phyloP scores from a whole-genome alignment of 2,888 invertebrate genomes.

The Nephrotoma appendiculata region DNA sequence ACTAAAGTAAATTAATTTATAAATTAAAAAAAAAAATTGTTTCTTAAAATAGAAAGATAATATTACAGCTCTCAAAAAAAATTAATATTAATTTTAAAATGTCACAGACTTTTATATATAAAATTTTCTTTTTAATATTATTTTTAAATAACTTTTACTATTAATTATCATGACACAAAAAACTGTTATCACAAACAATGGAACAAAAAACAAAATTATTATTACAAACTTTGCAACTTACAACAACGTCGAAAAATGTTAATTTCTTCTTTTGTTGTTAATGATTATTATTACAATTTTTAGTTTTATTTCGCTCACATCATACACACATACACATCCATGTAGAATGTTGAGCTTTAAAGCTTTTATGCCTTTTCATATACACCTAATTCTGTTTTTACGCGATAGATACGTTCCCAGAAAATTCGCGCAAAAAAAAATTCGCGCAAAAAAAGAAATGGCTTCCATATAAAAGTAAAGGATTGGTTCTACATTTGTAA shows the following conservation, averaged over 20 bases:
- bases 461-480: too few relatives aligned
- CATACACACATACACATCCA: background rate
- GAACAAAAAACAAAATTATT: background rate
- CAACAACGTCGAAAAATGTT: background rate
- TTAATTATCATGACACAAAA: background rate
- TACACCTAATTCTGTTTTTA: too few relatives aligned
- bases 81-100: background rate
- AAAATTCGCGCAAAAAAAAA: too few relatives aligned
- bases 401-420: too few relatives aligned
- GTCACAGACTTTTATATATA: background rate
- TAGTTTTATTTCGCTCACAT: background rate
- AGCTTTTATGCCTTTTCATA: background rate
- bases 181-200: background rate
- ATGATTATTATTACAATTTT: background rate
- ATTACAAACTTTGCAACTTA: background rate
- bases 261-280: background rate
- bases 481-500: too few relatives aligned
- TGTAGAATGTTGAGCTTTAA: background rate
- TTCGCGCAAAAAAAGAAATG: too few relatives aligned
- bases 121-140: background rate
- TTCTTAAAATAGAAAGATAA: background rate
- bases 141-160: background rate
- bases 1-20: background rate
- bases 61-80: background rate
- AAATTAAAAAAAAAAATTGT: background rate